These are phyloP conservation scores for Zygogramma bicolorata DNA, from an alignment of 2,888 invertebrate species.

Conservation along the genomic window DNA sequence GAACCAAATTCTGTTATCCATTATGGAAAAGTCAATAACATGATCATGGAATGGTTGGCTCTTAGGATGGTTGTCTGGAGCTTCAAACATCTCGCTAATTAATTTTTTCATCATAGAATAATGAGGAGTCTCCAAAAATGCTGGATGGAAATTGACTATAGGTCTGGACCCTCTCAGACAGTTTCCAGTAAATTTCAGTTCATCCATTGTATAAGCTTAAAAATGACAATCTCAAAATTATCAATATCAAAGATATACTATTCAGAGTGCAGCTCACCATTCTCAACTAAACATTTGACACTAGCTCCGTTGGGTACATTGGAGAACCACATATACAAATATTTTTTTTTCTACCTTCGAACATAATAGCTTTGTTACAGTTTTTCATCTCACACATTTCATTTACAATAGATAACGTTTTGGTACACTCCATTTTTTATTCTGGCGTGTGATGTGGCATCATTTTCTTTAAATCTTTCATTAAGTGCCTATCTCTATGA, in stretches of 20 bases:
- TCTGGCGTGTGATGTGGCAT: slow-evolving; percentile 96
- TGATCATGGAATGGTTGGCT: slow-evolving; percentile 99
- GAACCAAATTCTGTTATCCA: slow-evolving; percentile 97
- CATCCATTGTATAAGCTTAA: slow-evolving; percentile 96
- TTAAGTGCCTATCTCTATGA: slow-evolving; percentile 92
- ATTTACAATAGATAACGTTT: slow-evolving; percentile 88
- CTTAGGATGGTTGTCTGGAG: slow-evolving; percentile 96
- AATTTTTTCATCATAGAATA: slow-evolving; percentile 84
- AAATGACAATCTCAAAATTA: slow-evolving; percentile 52
- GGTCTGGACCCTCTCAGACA: slow-evolving; percentile 95
- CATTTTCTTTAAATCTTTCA: slow-evolving; percentile 91
- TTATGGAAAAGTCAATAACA: slow-evolving; percentile 90
- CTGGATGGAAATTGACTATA: slow-evolving; percentile 91
- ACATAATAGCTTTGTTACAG: slow-evolving; percentile 94
- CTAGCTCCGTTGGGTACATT: slow-evolving; percentile 92
- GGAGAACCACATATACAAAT: slow-evolving; percentile 95
- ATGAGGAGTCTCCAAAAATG: slow-evolving; percentile 81
- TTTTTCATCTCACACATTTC: slow-evolving; percentile 98
- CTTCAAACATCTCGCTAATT: slow-evolving; percentile 89
- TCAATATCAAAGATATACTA: background rate
- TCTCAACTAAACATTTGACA: slow-evolving; percentile 95
- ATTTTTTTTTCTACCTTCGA: slow-evolving; percentile 93
- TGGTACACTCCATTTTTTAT: slow-evolving; percentile 93
- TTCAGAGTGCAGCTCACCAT: slow-evolving; percentile 71
- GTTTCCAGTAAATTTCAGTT: slow-evolving; percentile 97